Conservation (phyloP, 2,797 vertebrate species). For the Micromesistius poutassou region DNA sequence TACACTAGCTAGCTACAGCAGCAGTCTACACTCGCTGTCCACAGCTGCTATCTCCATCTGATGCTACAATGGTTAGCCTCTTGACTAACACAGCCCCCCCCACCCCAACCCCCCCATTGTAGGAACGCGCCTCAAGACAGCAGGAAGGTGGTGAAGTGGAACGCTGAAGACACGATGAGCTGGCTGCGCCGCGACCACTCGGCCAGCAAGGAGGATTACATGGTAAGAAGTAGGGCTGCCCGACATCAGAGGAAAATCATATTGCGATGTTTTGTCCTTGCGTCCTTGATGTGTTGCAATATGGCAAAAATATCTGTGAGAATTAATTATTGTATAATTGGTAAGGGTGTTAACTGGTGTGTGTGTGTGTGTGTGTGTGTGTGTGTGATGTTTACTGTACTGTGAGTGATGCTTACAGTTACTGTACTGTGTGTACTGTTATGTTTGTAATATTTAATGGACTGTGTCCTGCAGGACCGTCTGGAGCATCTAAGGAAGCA, state of each 20-base stretch:
- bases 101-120: constrained; percentile 10
- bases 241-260: too few relatives aligned
- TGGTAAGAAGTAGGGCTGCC: constrained; percentile 49
- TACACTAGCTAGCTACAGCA: not conserved
- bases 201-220: constrained; percentile 92
- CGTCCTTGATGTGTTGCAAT: too few relatives aligned
- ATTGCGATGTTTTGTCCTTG: too few relatives aligned
- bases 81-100: not conserved
- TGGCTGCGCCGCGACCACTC: constrained; percentile 96
- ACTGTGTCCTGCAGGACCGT: constrained; percentile 78
- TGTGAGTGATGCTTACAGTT: not conserved
- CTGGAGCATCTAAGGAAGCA: constrained; percentile 93
- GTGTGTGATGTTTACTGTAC: too few relatives aligned
- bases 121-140: constrained; percentile 96
- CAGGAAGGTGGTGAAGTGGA: constrained; percentile 98
- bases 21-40: not conserved
- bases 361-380: too few relatives aligned
- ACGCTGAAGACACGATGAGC: constrained; percentile 96
- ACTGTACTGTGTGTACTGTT: not conserved
- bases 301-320: too few relatives aligned
- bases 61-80: not conserved
- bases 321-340: too few relatives aligned
- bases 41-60: not conserved
- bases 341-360: too few relatives aligned
- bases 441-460: too few relatives aligned